phyloP scores from a whole-genome alignment of 2,797 vertebrate genomes.

The Cynopterus sphinx region DNA sequence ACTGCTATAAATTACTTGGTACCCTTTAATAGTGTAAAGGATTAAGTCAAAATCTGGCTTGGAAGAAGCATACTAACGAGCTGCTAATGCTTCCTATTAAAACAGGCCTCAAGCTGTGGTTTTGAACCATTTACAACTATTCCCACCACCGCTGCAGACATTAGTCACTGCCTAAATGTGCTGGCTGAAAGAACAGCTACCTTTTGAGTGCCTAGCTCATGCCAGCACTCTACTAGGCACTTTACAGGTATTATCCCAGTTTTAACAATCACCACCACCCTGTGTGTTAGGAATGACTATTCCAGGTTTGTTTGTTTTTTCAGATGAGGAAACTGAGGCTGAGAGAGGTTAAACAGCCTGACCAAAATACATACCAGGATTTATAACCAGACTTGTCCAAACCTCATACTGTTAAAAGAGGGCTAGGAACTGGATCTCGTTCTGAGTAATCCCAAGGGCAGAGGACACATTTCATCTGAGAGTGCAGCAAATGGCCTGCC shows the following conservation, averaged over 20 bases:
- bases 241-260: neutral
- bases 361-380: neutral
- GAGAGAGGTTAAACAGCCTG: neutral
- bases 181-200: neutral
- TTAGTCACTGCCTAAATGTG: neutral
- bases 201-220: neutral
- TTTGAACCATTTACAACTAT: neutral
- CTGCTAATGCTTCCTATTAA: neutral
- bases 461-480: neutral
- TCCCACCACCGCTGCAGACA: neutral
- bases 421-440: neutral
- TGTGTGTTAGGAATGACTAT: neutral
- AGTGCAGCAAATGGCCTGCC: neutral
- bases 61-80: neutral
- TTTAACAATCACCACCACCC: neutral
- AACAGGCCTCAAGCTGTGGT: neutral
- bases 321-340: neutral
- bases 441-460: neutral
- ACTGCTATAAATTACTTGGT: neutral
- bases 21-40: neutral
- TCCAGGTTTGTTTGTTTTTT: neutral
- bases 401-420: neutral
- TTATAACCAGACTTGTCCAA: neutral
- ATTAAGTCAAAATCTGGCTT: neutral
- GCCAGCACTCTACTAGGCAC: neutral